These are phyloP conservation scores for Merops nubicus DNA, from an alignment of 2,113 vertebrate species.

Conservation along the genomic window DNA sequence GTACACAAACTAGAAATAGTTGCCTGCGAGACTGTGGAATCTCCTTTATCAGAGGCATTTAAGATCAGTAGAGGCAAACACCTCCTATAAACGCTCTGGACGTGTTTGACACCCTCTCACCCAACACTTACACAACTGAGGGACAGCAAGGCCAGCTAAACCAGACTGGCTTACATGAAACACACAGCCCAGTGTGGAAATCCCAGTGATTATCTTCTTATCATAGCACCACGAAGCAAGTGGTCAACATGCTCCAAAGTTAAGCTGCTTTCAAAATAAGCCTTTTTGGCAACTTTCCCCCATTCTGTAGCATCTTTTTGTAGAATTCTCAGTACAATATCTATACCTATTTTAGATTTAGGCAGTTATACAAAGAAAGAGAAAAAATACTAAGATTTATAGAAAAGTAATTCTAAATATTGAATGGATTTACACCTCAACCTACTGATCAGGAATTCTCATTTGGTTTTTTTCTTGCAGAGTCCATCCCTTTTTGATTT, in stretches of 20 bases:
- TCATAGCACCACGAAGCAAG: background rate
- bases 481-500: slow-evolving; percentile 50
- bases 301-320: background rate
- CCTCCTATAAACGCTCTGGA: background rate
- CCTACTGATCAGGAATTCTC: background rate
- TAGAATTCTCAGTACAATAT: background rate
- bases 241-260: background rate
- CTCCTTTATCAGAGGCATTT: background rate
- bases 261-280: background rate
- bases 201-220: background rate
- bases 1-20: background rate
- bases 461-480: background rate
- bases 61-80: background rate
- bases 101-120: background rate
- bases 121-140: background rate
- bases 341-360: background rate
- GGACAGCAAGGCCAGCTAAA: background rate
- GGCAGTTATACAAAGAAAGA: background rate
- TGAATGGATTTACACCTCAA: background rate
- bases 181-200: accelerated
- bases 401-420: background rate
- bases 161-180: background rate
- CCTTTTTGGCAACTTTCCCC: background rate
- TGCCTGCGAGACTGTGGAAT: background rate
- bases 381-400: background rate